These are phyloP conservation scores for Akabosia matsudoensis DNA, from an alignment of 1,140 invertebrate genomes.

Conservation along the genomic window DNA sequence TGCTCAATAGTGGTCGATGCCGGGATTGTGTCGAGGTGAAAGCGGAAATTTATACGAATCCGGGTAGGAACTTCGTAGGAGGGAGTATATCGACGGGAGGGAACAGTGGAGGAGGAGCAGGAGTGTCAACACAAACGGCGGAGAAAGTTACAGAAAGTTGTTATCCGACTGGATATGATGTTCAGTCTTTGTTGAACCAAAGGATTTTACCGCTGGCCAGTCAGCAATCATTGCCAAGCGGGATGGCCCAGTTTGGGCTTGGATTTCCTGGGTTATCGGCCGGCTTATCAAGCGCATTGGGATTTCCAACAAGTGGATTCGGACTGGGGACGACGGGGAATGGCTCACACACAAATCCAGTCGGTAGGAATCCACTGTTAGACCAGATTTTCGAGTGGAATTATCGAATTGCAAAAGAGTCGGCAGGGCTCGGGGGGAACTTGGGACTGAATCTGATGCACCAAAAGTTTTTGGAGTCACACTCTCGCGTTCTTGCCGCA, in stretches of 20 bases:
- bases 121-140: no score
- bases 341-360: neutral
- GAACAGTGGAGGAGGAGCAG: no score
- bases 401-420: slow-evolving; percentile 40
- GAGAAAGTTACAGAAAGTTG: no score
- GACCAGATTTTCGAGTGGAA: slow-evolving; percentile 45
- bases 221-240: neutral
- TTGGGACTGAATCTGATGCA: slow-evolving; percentile 25
- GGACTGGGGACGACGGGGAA: no score
- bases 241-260: neutral
- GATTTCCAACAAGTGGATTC: neutral
- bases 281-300: neutral
- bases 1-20: slow-evolving; percentile 30
- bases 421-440: neutral
- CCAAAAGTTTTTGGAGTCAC: slow-evolving; percentile 40
- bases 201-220: no score
- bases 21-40: neutral
- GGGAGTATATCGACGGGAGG: no score
- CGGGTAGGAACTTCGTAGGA: no score
- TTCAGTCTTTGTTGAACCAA: no score
- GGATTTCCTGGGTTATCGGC: neutral
- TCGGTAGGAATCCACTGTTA: slow-evolving; percentile 35
- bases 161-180: no score
- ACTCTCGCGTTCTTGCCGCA: slow-evolving; percentile 33
- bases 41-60: no score